phyloP scores from a whole-genome alignment of 2,113 vertebrate genomes.

The Myotis brandtii region DNA sequence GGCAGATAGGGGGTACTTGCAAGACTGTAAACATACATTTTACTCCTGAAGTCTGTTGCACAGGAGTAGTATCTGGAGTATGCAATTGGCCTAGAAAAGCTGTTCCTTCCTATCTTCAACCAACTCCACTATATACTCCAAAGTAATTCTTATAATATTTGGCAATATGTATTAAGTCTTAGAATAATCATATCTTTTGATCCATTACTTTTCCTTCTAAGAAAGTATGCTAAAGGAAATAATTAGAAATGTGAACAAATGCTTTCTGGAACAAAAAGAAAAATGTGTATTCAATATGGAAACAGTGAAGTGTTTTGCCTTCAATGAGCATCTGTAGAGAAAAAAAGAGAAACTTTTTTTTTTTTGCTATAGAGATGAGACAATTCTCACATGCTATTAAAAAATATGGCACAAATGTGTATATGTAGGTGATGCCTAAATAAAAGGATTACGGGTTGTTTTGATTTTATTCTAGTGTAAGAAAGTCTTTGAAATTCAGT shows the following conservation, averaged over 20 bases:
- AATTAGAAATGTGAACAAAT: conserved; percentile 43
- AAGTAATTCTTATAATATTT: conserved; percentile 41
- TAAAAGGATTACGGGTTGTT: conserved; percentile 14
- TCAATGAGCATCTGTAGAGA: not conserved
- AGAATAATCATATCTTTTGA: conserved; percentile 1
- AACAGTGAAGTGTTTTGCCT: not conserved
- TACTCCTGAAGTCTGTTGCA: not conserved
- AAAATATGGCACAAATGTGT: conserved; percentile 26
- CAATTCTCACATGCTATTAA: conserved; percentile 8
- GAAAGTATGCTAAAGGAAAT: conserved; percentile 54
- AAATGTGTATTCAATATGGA: conserved; percentile 28
- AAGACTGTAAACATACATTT: conserved; percentile 27
- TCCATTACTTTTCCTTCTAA: conserved; percentile 23
- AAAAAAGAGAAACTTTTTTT: not conserved
- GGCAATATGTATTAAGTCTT: conserved; percentile 3
- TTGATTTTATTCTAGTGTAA: not conserved
- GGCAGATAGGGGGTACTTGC: not conserved
- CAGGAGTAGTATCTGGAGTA: conserved; percentile 1
- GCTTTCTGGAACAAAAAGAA: conserved; percentile 27
- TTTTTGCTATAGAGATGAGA: not conserved
- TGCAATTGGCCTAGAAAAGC: not conserved
- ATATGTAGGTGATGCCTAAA: not conserved
- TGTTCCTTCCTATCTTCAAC: not conserved
- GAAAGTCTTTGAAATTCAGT: conserved; percentile 44
- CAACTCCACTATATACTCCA: not conserved